Conservation (phyloP, 2,888 invertebrate genomes). For the Watsonalla binaria region DNA sequence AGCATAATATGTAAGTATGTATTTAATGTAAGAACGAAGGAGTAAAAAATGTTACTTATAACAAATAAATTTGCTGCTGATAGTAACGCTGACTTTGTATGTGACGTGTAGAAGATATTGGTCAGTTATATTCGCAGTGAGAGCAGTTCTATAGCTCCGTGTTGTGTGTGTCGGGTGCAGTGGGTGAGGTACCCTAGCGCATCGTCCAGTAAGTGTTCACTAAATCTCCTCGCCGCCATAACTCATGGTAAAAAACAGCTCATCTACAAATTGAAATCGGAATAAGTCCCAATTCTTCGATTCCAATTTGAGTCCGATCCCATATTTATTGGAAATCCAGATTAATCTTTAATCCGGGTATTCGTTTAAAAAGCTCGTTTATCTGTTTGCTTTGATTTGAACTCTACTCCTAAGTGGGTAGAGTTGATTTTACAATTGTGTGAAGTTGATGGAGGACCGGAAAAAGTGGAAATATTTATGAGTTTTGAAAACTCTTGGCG, state of each 20-base stretch:
- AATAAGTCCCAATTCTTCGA: constrained; percentile 73
- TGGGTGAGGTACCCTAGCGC: constrained; percentile 5
- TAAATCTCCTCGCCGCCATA: constrained; percentile 34
- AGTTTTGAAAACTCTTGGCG: constrained; percentile 76
- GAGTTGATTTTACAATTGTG: constrained; percentile 26
- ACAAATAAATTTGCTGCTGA: too few relatives aligned
- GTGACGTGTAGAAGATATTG: too few relatives aligned
- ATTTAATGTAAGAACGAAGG: too few relatives aligned
- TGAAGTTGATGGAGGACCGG: constrained; percentile 39
- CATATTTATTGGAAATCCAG: constrained; percentile 73
- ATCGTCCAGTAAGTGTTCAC: constrained; percentile 22
- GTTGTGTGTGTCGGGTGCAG: neutral
- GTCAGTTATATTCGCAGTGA: too few relatives aligned
- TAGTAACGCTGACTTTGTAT: too few relatives aligned
- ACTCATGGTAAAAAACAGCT: constrained; percentile 67
- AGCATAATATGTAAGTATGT: too few relatives aligned
- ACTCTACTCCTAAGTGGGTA: constrained; percentile 25
- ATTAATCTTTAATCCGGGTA: constrained; percentile 73
- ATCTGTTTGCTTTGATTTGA: constrained; percentile 41
- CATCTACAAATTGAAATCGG: constrained; percentile 69
- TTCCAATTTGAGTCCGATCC: constrained; percentile 73
- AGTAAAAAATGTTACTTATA: too few relatives aligned
- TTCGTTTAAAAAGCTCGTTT: constrained; percentile 69
- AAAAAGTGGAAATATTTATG: constrained; percentile 77
- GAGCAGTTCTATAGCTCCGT: too few relatives aligned